Percentiles rank a stretch among this genome's conserved stretches.
Conservation (phyloP, 2,113 vertebrate species). For the Hassar affinis region DNA sequence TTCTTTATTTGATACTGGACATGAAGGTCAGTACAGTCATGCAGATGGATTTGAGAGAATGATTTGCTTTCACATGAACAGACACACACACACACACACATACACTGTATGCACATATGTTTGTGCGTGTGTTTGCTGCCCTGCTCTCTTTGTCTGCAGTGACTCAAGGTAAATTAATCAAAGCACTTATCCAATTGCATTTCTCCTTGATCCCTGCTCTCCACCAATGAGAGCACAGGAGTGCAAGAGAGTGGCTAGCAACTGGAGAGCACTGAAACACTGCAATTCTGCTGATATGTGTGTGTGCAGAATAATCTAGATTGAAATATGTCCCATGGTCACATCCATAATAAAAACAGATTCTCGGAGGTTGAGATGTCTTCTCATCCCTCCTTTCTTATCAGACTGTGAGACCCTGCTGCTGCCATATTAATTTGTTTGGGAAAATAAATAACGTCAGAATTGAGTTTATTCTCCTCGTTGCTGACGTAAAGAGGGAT, state of each 20-base stretch:
- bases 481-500: conserved; percentile 55
- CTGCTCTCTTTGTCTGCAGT: conserved; percentile 12
- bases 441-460: conserved; percentile 54
- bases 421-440: conserved; percentile 60
- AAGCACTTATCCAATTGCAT: conserved; percentile 59
- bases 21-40: not conserved
- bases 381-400: conserved; percentile 54
- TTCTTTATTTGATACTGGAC: conserved; percentile 3
- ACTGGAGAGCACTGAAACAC: conserved; percentile 59
- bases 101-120: not conserved
- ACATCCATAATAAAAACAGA: conserved; percentile 54
- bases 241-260: conserved; percentile 64
- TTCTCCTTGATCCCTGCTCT: conserved; percentile 42
- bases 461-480: conserved; percentile 22
- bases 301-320: not conserved
- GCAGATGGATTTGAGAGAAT: not conserved
- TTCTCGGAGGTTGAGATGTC: conserved; percentile 42
- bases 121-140: not conserved
- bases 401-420: conserved; percentile 52
- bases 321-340: conserved; percentile 52
- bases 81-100: too few relatives aligned
- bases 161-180: conserved; percentile 50
- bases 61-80: not conserved
- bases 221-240: conserved; percentile 59
- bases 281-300: conserved; percentile 54